phyloP scores from a whole-genome alignment of 2,888 invertebrate genomes.

The Sarcophaga carnaria region DNA sequence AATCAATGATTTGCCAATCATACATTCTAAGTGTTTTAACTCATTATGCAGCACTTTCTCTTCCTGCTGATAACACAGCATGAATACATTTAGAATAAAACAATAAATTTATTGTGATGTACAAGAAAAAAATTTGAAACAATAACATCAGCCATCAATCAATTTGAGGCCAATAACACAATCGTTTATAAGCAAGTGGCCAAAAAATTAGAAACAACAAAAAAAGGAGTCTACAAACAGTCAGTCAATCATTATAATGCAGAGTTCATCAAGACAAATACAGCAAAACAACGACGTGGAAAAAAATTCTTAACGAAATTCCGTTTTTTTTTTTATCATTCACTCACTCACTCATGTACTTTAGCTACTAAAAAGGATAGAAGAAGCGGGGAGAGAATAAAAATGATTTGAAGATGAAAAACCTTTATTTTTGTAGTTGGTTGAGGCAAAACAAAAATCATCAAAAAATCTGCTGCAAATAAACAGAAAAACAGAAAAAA shows the following conservation, averaged over 20 bases:
- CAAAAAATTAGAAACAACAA: not conserved
- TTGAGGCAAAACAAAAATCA: not conserved
- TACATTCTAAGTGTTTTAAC: too few relatives aligned
- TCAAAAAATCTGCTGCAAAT: not conserved
- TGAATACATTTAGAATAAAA: not conserved
- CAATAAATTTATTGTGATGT: not conserved
- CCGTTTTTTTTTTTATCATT: too few relatives aligned
- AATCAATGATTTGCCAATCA: too few relatives aligned
- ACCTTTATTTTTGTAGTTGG: not conserved
- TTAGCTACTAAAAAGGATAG: not conserved
- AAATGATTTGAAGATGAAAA: conserved; percentile 9
- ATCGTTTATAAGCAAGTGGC: not conserved
- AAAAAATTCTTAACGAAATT: too few relatives aligned
- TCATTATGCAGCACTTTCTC: not conserved
- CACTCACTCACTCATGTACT: too few relatives aligned
- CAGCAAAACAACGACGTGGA: not conserved
- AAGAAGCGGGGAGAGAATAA: not conserved
- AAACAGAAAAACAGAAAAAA: conserved; percentile 3
- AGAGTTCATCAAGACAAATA: not conserved
- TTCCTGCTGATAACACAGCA: not conserved
- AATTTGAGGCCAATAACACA: not conserved
- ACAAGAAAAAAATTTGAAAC: not conserved
- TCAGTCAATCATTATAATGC: conserved; percentile 24
- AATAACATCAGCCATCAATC: conserved; percentile 36
- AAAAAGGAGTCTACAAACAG: conserved; percentile 7